These are phyloP conservation scores for Tethea ocularis DNA, from an alignment of 2,888 invertebrate species.

Conservation along the genomic window DNA sequence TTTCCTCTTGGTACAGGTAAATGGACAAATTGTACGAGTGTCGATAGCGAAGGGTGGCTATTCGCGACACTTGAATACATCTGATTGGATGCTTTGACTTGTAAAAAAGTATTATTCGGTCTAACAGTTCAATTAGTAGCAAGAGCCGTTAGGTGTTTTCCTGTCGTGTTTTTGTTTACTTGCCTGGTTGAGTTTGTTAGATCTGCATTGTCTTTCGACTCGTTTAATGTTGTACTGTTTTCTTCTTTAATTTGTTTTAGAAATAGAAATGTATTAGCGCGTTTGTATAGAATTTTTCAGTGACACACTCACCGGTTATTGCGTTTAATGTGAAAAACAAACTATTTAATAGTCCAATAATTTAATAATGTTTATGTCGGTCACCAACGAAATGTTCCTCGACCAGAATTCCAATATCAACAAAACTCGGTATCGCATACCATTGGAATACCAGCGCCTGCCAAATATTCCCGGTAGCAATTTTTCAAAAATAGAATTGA, in stretches of 20 bases:
- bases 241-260: not conserved
- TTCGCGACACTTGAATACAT: slow-evolving; percentile 23
- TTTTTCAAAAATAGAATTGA: slow-evolving; percentile 27
- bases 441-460: slow-evolving; percentile 35
- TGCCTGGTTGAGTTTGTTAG: not conserved
- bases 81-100: slow-evolving; percentile 17
- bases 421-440: not conserved
- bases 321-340: not conserved
- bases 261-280: not conserved
- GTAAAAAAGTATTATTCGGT: slow-evolving; percentile 21
- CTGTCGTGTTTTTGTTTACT: not conserved
- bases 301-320: not conserved
- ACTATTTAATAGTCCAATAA: not conserved
- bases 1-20: slow-evolving; percentile 49
- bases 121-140: slow-evolving; percentile 28
- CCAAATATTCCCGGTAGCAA: slow-evolving; percentile 37
- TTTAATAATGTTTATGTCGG: slow-evolving; percentile 5
- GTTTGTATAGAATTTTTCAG: not conserved
- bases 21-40: slow-evolving; percentile 34
- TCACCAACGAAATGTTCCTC: not conserved
- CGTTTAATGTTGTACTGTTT: not conserved
- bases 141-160: not conserved
- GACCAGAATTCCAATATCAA: slow-evolving; percentile 2
- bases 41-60: slow-evolving; percentile 18
- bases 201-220: not conserved